Conservation (phyloP, 2,113 vertebrate genomes). For the Daphoenositta chrysoptera region DNA sequence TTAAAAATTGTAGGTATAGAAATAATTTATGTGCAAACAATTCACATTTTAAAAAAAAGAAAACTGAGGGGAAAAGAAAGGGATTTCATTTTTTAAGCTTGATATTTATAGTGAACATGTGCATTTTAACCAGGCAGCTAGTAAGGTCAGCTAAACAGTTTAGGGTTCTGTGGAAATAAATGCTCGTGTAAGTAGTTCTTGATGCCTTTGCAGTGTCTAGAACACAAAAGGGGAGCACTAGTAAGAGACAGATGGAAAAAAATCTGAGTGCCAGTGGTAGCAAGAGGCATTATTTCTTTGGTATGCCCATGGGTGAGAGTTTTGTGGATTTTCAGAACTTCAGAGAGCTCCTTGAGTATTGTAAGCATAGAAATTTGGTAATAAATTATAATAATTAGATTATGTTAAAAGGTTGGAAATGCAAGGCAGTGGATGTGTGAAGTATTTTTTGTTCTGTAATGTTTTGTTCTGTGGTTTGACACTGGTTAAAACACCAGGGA, state of each 20-base stretch:
- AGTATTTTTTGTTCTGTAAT: background rate
- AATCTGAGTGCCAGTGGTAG: background rate
- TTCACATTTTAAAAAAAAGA: background rate
- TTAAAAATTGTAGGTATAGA: background rate
- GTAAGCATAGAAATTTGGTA: background rate
- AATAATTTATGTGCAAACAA: background rate
- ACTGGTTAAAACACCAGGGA: background rate
- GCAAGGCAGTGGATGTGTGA: background rate
- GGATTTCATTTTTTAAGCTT: background rate
- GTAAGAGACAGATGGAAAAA: background rate
- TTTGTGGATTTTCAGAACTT: background rate
- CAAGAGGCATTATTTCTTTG: background rate
- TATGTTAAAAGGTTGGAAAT: background rate
- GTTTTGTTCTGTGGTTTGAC: background rate
- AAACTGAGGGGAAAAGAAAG: fast-evolving
- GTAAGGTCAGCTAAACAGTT: background rate
- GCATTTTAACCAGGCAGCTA: background rate
- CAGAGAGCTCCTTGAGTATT: background rate
- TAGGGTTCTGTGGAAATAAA: background rate
- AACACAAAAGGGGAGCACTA: background rate
- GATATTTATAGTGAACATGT: background rate
- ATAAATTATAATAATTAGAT: background rate
- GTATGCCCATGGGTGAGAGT: background rate
- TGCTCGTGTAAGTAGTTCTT: background rate
- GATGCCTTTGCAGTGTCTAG: background rate